Evolutionary conservation across 2,113 vertebrate genomes (phyloP).

Genomic region (Pterocles orientalis): DNA sequence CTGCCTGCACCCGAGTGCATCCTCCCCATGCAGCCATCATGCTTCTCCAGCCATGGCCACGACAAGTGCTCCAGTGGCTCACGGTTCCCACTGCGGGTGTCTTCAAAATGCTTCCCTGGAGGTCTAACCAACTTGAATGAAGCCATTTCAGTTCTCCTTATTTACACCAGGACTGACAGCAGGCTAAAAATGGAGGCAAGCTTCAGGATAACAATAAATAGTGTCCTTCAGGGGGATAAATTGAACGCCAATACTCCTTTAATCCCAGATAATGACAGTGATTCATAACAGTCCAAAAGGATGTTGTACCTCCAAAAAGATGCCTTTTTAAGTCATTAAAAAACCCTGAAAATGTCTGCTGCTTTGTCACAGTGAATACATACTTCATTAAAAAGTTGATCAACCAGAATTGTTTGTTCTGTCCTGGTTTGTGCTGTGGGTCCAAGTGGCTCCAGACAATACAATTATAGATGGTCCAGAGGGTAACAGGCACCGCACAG

Average conservation of each 20-base stretch:
- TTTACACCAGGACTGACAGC: neutral
- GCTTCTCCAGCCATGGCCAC: neutral
- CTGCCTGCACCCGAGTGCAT: neutral
- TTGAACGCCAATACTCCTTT: neutral
- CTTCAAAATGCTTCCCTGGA: neutral
- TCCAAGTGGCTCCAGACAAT: neutral
- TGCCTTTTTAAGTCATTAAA: neutral
- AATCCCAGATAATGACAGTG: neutral
- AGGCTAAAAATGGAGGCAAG: neutral
- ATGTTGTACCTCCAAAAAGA: neutral
- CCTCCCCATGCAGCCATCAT: neutral
- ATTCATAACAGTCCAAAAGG: neutral
- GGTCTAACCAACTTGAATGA: neutral
- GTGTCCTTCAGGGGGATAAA: neutral
- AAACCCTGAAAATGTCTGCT: neutral
- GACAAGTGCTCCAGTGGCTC: neutral
- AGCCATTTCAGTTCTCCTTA: neutral
- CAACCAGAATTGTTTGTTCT: neutral
- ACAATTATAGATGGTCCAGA: neutral
- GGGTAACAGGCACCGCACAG: fast-evolving
- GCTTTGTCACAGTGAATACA: neutral
- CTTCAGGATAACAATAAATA: neutral
- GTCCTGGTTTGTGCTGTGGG: neutral
- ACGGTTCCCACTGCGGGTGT: fast-evolving
- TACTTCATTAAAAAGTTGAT: neutral